Evolutionary conservation across 2,113 vertebrate genomes (phyloP).

Genomic region (Epinephelus cyanopodus): DNA sequence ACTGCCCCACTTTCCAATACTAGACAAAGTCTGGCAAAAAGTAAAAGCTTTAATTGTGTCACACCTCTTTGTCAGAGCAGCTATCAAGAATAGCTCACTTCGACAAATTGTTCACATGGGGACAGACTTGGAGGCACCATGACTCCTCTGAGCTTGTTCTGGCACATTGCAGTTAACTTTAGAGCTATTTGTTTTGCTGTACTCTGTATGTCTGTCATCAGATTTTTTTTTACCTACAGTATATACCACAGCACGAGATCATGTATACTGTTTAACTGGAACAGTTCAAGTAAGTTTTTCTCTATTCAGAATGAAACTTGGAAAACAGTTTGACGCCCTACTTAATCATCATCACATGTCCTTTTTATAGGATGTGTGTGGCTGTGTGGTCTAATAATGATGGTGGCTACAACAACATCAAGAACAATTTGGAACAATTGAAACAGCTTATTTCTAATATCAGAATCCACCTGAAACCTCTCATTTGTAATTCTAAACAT

Average conservation of each 20-base stretch:
- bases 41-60: neutral
- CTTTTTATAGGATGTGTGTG: neutral
- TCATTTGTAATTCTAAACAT: slow-evolving; percentile 9
- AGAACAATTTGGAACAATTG: neutral
- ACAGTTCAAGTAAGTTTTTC: neutral
- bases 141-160: neutral
- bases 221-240: too few species aligned
- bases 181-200: neutral
- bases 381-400: neutral
- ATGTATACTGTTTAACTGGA: neutral
- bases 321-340: neutral
- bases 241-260: too few species aligned
- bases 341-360: neutral
- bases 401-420: neutral
- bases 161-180: neutral
- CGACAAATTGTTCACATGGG: neutral
- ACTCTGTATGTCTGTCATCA: too few species aligned
- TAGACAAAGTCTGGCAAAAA: too few species aligned
- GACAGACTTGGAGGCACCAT: neutral
- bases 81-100: neutral
- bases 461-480: neutral
- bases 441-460: neutral
- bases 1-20: too few species aligned
- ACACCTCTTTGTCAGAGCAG: neutral
- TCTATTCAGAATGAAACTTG: too few species aligned